These are phyloP conservation scores for Acromyrmex echinatior DNA, from an alignment of 1,140 invertebrate species.

Conservation along the genomic window DNA sequence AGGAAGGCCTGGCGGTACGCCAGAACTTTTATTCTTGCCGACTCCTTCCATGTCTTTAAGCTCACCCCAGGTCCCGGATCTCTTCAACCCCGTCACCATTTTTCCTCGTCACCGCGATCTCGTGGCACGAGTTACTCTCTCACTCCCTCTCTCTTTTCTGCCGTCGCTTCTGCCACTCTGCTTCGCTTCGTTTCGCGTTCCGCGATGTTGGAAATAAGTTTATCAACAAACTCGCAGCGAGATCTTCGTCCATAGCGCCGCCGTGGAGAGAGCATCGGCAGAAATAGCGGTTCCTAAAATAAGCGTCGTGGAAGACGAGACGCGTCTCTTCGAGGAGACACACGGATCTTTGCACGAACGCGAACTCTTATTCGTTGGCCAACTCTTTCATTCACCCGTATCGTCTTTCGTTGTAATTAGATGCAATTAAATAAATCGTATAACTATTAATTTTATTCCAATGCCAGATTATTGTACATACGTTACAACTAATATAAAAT, in stretches of 20 bases:
- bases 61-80: conserved; percentile 40
- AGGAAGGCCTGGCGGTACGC: conserved; percentile 73
- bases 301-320: conserved; percentile 70
- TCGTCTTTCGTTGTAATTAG: neutral
- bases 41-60: conserved; percentile 45
- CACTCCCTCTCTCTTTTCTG: neutral
- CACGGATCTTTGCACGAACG: conserved; percentile 15
- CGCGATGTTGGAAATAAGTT: conserved; percentile 76
- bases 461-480: neutral
- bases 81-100: conserved; percentile 67
- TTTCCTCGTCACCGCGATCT: conserved; percentile 61
- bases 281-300: conserved; percentile 72
- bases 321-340: conserved; percentile 54
- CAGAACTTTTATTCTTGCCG: conserved; percentile 73
- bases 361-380: conserved; percentile 13
- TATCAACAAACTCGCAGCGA: conserved; percentile 77
- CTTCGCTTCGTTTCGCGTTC: conserved; percentile 24
- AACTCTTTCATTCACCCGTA: conserved; percentile 46
- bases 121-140: neutral
- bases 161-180: conserved; percentile 25
- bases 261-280: conserved; percentile 62
- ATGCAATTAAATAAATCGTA: conserved; percentile 3
- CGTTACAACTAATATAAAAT: neutral
- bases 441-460: neutral
- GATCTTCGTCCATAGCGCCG: conserved; percentile 54